Conservation (phyloP, 2,113 vertebrate genomes). For the Phaethon lepturus region DNA sequence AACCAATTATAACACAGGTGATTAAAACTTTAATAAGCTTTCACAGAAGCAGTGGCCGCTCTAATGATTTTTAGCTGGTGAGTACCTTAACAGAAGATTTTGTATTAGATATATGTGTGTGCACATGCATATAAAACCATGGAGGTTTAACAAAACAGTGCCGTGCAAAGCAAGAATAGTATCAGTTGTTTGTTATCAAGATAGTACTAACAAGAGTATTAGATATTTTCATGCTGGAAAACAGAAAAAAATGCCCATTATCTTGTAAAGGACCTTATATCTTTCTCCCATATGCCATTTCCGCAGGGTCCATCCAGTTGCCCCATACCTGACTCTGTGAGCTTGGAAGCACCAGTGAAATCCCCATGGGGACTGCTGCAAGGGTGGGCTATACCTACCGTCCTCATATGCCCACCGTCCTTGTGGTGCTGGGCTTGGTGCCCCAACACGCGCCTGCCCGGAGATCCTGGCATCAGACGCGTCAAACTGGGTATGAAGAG, state of each 20-base stretch:
- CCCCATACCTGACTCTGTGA: not conserved
- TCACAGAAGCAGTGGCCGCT: not conserved
- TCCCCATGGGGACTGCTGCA: not conserved
- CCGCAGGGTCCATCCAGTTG: not conserved
- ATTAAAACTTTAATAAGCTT: not conserved
- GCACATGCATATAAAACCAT: not conserved
- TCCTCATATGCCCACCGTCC: not conserved
- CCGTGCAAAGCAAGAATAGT: not conserved
- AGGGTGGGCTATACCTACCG: not conserved
- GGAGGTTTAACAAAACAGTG: not conserved
- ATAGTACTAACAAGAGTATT: not conserved
- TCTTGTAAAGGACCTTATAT: not conserved
- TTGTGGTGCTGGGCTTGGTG: not conserved
- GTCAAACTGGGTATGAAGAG: not conserved
- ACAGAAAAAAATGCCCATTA: not conserved
- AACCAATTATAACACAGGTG: not conserved
- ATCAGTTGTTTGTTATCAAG: not conserved
- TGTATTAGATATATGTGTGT: not conserved
- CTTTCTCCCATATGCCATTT: not conserved
- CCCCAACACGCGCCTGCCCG: rapidly evolving
- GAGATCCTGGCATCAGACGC: not conserved
- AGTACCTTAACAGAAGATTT: not conserved
- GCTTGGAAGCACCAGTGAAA: not conserved
- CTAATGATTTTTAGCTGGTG: not conserved
- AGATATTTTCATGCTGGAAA: not conserved